phyloP scores from a whole-genome alignment of 2,113 vertebrate genomes.

The Sander lucioperca region DNA sequence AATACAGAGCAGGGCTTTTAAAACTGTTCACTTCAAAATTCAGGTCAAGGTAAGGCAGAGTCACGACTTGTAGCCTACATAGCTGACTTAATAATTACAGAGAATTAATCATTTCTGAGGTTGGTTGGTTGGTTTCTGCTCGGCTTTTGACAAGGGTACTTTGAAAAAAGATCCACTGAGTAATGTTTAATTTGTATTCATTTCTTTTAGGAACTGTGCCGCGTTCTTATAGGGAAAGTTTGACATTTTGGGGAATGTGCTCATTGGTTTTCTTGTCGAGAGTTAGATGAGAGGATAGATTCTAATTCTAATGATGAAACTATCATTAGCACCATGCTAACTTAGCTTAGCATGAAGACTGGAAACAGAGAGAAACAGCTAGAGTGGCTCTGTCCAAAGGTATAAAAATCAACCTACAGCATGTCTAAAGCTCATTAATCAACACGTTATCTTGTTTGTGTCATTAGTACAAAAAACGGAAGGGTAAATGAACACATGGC shows the following conservation, averaged over 20 bases:
- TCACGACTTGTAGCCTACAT: constrained; percentile 39
- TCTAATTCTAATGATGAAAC: not conserved
- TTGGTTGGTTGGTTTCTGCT: constrained; percentile 5
- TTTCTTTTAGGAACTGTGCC: constrained; percentile 6
- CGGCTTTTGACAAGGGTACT: constrained; percentile 11
- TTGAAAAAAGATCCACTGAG: constrained; percentile 12
- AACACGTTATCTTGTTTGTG: not conserved
- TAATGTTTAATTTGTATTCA: constrained; percentile 3
- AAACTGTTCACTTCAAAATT: constrained; percentile 43
- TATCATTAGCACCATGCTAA: not conserved
- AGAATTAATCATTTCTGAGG: constrained; percentile 45
- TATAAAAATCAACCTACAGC: not conserved
- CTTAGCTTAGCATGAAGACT: not conserved
- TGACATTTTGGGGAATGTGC: not conserved
- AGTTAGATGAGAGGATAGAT: not conserved
- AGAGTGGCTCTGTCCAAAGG: not conserved
- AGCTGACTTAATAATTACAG: constrained; percentile 47
- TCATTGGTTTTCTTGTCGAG: not conserved
- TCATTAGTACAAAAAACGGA: not conserved
- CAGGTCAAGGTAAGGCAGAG: constrained; percentile 57
- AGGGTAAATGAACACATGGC: not conserved
- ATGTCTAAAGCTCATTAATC: not conserved
- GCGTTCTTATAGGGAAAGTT: not conserved
- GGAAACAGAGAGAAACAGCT: not conserved
- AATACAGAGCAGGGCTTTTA: constrained; percentile 38